Percentiles rank a stretch among this genome's conserved stretches.
These are phyloP conservation scores for Cistogaster globosa DNA, from an alignment of 2,888 invertebrate genomes.

Conservation along the genomic window DNA sequence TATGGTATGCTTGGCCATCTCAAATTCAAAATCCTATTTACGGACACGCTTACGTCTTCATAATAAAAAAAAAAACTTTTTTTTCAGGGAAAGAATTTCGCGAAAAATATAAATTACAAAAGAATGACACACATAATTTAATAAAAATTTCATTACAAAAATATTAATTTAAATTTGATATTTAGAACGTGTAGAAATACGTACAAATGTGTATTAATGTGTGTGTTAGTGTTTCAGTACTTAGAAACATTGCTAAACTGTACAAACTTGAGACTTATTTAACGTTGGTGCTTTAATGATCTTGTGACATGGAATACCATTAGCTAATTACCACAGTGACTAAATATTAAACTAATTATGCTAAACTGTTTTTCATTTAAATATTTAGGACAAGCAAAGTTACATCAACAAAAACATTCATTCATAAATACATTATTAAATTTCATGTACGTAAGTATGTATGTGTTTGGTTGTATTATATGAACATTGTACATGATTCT, in stretches of 20 bases:
- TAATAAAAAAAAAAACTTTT: too few relatives aligned
- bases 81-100: too few relatives aligned
- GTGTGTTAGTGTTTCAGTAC: constrained; percentile 1
- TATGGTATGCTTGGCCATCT: too few relatives aligned
- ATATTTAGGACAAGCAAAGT: constrained; percentile 51
- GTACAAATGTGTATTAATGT: constrained; percentile 1
- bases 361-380: constrained; percentile 62
- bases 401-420: neutral
- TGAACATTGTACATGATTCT: neutral
- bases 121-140: neutral
- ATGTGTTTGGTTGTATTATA: neutral
- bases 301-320: constrained; percentile 68
- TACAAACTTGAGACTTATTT: constrained; percentile 34
- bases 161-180: neutral
- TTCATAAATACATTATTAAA: constrained; percentile 7
- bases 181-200: neutral
- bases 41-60: too few relatives aligned
- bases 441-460: neutral
- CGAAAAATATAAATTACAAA: neutral
- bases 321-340: constrained; percentile 69
- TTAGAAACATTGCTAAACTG: neutral
- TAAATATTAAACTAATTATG: constrained; percentile 64
- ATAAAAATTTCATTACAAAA: neutral
- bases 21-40: too few relatives aligned
- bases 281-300: constrained; percentile 54